phyloP scores from a whole-genome alignment of 2,888 invertebrate species.

The Gerris lacustris region DNA sequence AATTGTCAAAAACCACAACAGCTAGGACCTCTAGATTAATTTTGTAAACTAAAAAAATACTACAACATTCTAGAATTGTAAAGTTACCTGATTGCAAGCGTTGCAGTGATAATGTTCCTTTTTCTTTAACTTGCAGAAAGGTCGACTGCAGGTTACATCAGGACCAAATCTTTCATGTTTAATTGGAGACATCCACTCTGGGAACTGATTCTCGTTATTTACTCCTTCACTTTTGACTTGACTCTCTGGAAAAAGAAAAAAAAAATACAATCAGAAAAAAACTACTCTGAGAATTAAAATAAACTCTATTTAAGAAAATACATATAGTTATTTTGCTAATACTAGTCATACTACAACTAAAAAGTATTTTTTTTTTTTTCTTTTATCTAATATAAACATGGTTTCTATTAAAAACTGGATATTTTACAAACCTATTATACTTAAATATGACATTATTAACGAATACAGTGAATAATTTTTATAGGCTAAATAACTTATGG shows the following conservation, averaged over 20 bases:
- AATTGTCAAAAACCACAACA: not conserved
- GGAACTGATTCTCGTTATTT: constrained; percentile 25
- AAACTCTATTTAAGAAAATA: too few species aligned
- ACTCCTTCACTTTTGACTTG: constrained; percentile 27
- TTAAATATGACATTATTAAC: too few species aligned
- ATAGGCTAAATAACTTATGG: too few species aligned
- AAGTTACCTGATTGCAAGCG: constrained; percentile 55
- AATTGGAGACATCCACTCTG: constrained; percentile 35
- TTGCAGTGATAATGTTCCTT: constrained; percentile 69
- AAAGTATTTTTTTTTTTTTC: too few species aligned
- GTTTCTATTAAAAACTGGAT: too few species aligned
- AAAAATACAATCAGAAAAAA: constrained; percentile 7
- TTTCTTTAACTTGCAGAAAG: constrained; percentile 67
- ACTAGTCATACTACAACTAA: too few species aligned
- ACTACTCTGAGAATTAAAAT: not conserved
- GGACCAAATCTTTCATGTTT: constrained; percentile 48
- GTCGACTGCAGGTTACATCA: constrained; percentile 56
- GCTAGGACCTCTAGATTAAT: not conserved
- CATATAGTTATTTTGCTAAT: too few species aligned
- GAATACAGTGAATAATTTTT: too few species aligned
- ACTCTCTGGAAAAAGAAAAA: constrained; percentile 24
- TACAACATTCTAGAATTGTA: not conserved
- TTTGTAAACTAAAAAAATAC: not conserved
- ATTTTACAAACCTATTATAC: too few species aligned
- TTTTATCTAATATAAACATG: too few species aligned